phyloP scores from a whole-genome alignment of 2,797 vertebrate species.

The Sphenodon punctatus region DNA sequence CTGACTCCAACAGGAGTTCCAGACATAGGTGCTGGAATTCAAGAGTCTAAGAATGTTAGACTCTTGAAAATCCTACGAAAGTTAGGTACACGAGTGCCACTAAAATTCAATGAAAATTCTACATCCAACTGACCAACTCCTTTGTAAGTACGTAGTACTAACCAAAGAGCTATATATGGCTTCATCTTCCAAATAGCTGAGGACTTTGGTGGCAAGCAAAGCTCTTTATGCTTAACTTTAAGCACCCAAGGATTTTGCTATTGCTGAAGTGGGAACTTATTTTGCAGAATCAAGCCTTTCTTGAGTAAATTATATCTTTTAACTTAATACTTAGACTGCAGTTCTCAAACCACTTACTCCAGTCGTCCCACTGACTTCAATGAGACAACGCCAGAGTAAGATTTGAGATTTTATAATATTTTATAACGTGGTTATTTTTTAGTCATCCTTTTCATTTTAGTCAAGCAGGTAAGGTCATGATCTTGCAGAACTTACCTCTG shows the following conservation, averaged over 20 bases:
- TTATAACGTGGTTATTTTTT: neutral
- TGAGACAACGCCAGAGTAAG: too few relatives aligned
- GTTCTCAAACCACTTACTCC: too few relatives aligned
- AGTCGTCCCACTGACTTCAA: too few relatives aligned
- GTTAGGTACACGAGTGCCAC: neutral
- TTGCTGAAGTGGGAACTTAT: too few relatives aligned
- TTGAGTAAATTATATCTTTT: neutral
- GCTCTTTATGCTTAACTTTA: too few relatives aligned
- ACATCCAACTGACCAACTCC: neutral
- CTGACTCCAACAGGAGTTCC: neutral
- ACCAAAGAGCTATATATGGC: neutral
- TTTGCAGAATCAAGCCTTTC: neutral
- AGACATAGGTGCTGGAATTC: neutral
- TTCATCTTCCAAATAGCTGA: neutral
- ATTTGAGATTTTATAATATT: neutral
- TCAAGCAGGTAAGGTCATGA: neutral
- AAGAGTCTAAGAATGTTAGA: too few relatives aligned
- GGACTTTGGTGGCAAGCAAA: neutral
- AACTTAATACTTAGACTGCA: too few relatives aligned
- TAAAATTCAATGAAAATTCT: neutral
- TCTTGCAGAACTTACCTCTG: neutral
- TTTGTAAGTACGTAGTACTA: neutral
- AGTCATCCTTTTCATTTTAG: neutral
- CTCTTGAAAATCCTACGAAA: neutral
- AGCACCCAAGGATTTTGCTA: too few relatives aligned